Percentiles rank a stretch among this genome's conserved stretches.
Conservation (phyloP, 2,888 invertebrate species). For the Drosophila seclusa region DNA sequence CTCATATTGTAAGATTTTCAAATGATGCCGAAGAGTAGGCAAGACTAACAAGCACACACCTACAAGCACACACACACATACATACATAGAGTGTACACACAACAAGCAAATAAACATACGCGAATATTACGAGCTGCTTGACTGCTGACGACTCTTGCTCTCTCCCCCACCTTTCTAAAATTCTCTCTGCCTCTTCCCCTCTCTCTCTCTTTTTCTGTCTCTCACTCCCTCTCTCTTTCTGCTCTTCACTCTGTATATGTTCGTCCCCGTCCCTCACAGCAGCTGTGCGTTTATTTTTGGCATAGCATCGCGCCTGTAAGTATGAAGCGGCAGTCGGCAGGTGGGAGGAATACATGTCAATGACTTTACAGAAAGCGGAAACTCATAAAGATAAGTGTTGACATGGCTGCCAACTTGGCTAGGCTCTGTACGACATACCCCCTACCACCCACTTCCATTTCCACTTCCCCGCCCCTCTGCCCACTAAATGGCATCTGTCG, state of each 20-base stretch:
- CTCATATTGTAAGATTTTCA: constrained; percentile 52
- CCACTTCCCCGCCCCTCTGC: neutral
- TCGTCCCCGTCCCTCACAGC: constrained; percentile 20
- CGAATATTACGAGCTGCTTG: constrained; percentile 61
- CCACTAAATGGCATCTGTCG: constrained; percentile 76
- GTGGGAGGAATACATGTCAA: constrained; percentile 79
- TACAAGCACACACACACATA: constrained; percentile 4
- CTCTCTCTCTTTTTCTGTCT: neutral
- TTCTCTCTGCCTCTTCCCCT: neutral
- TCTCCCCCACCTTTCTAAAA: neutral
- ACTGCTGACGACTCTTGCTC: constrained; percentile 41
- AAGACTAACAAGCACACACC: constrained; percentile 26
- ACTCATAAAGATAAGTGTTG: constrained; percentile 84
- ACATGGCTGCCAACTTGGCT: constrained; percentile 74
- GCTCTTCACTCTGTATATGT: constrained; percentile 1
- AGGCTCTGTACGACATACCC: constrained; percentile 32
- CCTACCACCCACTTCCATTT: constrained; percentile 1
- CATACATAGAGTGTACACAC: constrained; percentile 6
- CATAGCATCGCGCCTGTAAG: constrained; percentile 45
- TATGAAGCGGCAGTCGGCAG: constrained; percentile 44
- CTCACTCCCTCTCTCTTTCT: neutral
- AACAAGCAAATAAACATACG: constrained; percentile 67
- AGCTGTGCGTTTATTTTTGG: constrained; percentile 65
- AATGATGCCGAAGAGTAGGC: constrained; percentile 61
- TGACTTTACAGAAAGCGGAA: constrained; percentile 84